Percentiles rank a stretch among this genome's conserved stretches.
These are phyloP conservation scores for Calypte anna DNA, from an alignment of 2,113 vertebrate species.

Conservation along the genomic window DNA sequence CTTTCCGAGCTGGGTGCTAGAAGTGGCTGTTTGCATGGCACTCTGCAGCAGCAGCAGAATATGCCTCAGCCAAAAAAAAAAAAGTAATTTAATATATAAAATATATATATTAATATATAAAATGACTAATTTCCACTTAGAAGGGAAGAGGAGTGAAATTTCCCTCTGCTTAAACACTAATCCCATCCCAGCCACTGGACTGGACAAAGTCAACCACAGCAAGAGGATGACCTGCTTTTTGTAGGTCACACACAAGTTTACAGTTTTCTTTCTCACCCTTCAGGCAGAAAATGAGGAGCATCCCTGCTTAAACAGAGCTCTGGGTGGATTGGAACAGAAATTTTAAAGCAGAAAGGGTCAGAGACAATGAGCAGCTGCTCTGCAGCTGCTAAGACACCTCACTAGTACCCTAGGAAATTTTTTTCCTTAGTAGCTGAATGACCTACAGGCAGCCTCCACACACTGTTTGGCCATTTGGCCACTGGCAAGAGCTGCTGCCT, in stretches of 20 bases:
- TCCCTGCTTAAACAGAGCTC: neutral
- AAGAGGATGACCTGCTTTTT: neutral
- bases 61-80: neutral
- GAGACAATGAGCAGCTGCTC: neutral
- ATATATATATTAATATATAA: neutral
- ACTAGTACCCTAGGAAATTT: neutral
- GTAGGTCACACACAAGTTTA: neutral
- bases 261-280: neutral
- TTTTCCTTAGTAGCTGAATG: neutral
- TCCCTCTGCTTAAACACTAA: neutral
- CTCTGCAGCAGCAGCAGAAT: neutral
- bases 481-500: neutral
- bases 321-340: neutral
- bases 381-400: neutral
- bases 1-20: neutral
- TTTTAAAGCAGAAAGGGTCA: conserved; percentile 10
- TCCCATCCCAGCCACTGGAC: neutral
- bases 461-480: neutral
- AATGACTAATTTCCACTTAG: neutral
- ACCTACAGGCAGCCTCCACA: neutral
- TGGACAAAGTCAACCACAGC: neutral
- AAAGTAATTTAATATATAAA: neutral
- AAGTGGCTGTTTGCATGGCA: neutral
- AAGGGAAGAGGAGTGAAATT: neutral
- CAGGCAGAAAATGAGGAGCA: neutral